Conservation (phyloP, 2,113 vertebrate genomes). For the Nycticryphes semicollaris region DNA sequence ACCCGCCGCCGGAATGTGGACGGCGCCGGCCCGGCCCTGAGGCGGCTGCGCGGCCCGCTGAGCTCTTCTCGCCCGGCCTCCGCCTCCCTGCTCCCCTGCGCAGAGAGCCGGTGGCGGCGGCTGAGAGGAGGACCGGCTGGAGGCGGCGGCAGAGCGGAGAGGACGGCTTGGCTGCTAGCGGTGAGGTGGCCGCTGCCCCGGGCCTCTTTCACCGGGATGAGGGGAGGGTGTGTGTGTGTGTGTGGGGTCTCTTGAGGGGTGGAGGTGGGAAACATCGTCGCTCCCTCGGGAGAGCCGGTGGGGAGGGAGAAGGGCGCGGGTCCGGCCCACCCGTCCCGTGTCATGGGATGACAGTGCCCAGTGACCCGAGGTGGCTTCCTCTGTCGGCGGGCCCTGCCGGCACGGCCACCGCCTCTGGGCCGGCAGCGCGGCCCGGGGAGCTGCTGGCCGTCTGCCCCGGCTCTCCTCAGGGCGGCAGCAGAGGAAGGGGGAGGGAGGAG, state of each 20-base stretch:
- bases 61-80: no score
- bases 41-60: constrained; percentile 16
- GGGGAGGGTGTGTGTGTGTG: neutral
- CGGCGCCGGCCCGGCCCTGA: neutral
- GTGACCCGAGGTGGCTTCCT: neutral
- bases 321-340: neutral
- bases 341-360: neutral
- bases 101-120: neutral
- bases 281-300: neutral
- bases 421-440: neutral
- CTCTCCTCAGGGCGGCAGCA: neutral
- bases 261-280: neutral
- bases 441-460: neutral
- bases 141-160: neutral
- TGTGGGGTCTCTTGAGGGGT: no score
- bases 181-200: neutral
- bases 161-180: neutral
- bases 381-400: neutral
- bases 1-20: neutral
- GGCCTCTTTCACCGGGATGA: neutral
- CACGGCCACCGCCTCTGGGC: neutral
- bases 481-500: neutral
- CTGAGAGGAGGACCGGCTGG: neutral
- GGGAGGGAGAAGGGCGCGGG: neutral
- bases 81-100: neutral